Evolutionary conservation across 2,113 vertebrate species (phyloP).

Genomic region (Arvicanthis niloticus): DNA sequence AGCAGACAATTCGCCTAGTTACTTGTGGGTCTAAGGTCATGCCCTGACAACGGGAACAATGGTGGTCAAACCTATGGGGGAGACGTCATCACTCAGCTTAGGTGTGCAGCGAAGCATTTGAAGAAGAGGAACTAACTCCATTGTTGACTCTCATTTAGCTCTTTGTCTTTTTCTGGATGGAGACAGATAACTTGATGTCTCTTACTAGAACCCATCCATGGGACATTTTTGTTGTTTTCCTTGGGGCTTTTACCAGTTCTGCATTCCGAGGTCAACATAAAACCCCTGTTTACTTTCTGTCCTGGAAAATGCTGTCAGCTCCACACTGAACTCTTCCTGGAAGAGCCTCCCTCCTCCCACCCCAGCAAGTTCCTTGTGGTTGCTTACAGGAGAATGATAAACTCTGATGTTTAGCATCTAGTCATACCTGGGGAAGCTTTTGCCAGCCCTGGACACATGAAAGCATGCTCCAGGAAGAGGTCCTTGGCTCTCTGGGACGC

Average conservation of each 20-base stretch:
- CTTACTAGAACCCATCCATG: conserved; percentile 64
- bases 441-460: background rate
- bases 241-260: conserved; percentile 74
- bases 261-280: conserved; percentile 80
- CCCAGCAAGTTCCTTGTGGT: background rate
- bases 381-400: conserved; percentile 23
- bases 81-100: conserved; percentile 72
- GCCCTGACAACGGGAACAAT: conserved; percentile 68
- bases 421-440: conserved; percentile 2
- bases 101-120: conserved; percentile 62
- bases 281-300: conserved; percentile 78
- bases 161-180: conserved; percentile 7
- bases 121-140: conserved; percentile 6
- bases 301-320: conserved; percentile 64
- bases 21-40: conserved; percentile 67
- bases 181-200: conserved; percentile 57
- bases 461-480: conserved; percentile 8
- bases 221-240: conserved; percentile 79
- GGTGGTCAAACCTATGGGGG: conserved; percentile 60
- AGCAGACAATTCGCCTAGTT: conserved; percentile 75
- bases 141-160: conserved; percentile 57
- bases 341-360: conserved; percentile 48
- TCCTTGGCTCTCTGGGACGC: background rate
- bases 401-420: conserved; percentile 40
- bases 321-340: conserved; percentile 74